These are phyloP conservation scores for Sebastolobus altivelis DNA, from an alignment of 2,797 vertebrate species.

Conservation along the genomic window DNA sequence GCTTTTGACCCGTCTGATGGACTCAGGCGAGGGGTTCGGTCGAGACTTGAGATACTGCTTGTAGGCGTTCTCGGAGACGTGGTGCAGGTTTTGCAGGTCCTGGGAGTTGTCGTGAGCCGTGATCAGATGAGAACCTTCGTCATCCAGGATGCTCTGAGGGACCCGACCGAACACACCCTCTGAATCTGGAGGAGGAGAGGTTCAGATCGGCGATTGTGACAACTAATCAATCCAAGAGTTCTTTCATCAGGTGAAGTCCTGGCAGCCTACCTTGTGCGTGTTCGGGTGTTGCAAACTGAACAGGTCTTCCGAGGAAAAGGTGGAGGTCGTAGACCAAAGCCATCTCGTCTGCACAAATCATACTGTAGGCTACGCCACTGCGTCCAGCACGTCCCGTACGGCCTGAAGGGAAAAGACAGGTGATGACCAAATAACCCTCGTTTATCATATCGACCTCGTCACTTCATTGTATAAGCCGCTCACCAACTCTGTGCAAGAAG, in stretches of 20 bases:
- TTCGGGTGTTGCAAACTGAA: constrained; percentile 83
- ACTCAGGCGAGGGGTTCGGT: constrained; percentile 90
- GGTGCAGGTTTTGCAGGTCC: constrained; percentile 89
- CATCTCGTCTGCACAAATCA: constrained; percentile 92
- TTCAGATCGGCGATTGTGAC: accelerated
- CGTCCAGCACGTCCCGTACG: constrained; percentile 95
- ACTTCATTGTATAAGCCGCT: constrained; percentile 48
- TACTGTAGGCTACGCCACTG: constrained; percentile 90
- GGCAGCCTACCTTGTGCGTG: constrained; percentile 70
- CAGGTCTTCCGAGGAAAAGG: constrained; percentile 91
- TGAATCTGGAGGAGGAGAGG: constrained; percentile 43
- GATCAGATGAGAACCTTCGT: constrained; percentile 89
- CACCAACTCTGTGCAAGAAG: constrained; percentile 97
- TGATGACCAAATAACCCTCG: constrained; percentile 7
- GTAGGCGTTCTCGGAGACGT: constrained; percentile 91
- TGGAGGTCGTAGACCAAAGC: constrained; percentile 94
- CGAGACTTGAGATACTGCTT: constrained; percentile 95
- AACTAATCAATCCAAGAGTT: not conserved
- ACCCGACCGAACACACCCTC: constrained; percentile 91
- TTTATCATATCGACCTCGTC: not conserved
- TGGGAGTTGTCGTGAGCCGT: constrained; percentile 84
- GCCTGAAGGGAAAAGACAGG: constrained; percentile 70
- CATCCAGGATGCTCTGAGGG: constrained; percentile 93
- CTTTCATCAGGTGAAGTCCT: not conserved
- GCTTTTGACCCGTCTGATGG: constrained; percentile 92